Percentiles rank a stretch among this genome's conserved stretches.
phyloP scores from a whole-genome alignment of 2,113 vertebrate species.

The Hirundichthys speculiger region DNA sequence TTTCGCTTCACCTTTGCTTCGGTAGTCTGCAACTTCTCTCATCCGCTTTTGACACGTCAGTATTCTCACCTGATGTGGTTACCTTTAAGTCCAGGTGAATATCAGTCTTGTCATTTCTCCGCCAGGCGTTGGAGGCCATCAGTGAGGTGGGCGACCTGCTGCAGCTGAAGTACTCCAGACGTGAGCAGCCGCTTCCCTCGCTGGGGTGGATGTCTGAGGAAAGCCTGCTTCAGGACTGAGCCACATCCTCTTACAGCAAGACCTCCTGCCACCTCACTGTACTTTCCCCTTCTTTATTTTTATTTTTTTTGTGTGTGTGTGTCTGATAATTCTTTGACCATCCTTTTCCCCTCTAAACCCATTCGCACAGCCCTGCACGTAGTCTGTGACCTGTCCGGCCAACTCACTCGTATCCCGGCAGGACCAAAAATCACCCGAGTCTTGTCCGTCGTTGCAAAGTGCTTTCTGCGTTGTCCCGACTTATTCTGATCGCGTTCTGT shows the following conservation, averaged over 20 bases:
- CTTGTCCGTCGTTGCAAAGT: slow-evolving; percentile 6
- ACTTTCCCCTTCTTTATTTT: not conserved
- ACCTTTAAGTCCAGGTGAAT: slow-evolving; percentile 5
- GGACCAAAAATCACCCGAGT: slow-evolving; percentile 9
- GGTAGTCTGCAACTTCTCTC: too few relatives aligned
- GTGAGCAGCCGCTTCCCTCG: slow-evolving; percentile 75
- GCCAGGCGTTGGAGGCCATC: slow-evolving; percentile 89
- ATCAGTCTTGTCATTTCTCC: slow-evolving; percentile 10
- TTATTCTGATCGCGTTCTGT: slow-evolving; percentile 35
- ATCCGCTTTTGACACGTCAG: too few relatives aligned
- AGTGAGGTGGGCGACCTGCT: slow-evolving; percentile 93
- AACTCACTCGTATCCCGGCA: not conserved
- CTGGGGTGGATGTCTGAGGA: slow-evolving; percentile 88
- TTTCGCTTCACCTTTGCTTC: slow-evolving; percentile 41
- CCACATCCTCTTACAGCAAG: not conserved
- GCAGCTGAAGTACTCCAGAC: slow-evolving; percentile 94
- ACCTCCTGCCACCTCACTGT: not conserved
- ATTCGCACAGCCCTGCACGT: not conserved
- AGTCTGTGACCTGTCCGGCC: not conserved
- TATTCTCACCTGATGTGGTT: too few relatives aligned
- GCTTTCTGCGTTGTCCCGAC: slow-evolving; percentile 34
- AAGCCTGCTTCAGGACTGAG: slow-evolving; percentile 88
- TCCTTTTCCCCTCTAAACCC: too few relatives aligned
- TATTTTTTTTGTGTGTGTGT: not conserved
- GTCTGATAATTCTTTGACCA: not conserved